Conservation (phyloP, 2,888 invertebrate species). For the Pherbina coryleti region DNA sequence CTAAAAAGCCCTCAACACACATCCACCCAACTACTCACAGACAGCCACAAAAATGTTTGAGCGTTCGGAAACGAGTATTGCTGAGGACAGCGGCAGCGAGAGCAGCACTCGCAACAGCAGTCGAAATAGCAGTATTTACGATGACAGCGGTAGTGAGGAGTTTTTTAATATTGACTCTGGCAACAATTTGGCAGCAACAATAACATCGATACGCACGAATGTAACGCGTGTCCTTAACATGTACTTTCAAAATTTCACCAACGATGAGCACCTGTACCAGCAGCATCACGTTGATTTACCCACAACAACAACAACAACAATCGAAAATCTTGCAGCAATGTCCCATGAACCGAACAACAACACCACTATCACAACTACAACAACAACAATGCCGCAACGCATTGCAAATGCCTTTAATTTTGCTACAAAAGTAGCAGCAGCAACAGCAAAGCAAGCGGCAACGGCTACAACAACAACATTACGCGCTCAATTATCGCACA, state of each 20-base stretch:
- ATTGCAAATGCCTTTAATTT: constrained; percentile 41
- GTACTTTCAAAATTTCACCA: constrained; percentile 51
- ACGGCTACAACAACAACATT: constrained; percentile 34
- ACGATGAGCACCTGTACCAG: constrained; percentile 30
- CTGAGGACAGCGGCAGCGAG: not conserved
- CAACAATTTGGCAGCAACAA: constrained; percentile 50
- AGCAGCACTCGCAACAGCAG: constrained; percentile 32
- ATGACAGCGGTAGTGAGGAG: constrained; percentile 16
- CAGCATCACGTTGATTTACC: constrained; percentile 2
- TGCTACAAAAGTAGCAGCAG: constrained; percentile 36
- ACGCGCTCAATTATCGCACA: not conserved
- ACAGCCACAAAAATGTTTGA: constrained; percentile 4
- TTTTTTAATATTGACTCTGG: constrained; percentile 30
- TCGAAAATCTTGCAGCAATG: constrained; percentile 11
- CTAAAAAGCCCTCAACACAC: not conserved
- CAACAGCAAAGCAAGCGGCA: constrained; percentile 27
- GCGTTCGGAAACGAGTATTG: not conserved
- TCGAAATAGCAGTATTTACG: constrained; percentile 8
- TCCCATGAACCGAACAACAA: constrained; percentile 27
- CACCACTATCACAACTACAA: constrained; percentile 44
- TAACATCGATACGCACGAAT: constrained; percentile 54
- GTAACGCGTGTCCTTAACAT: constrained; percentile 52
- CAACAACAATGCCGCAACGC: constrained; percentile 44
- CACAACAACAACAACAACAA: constrained; percentile 28
- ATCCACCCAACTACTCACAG: too few species aligned